Evolutionary conservation across 2,113 vertebrate species (phyloP).

Genomic region (Grallaria varia): DNA sequence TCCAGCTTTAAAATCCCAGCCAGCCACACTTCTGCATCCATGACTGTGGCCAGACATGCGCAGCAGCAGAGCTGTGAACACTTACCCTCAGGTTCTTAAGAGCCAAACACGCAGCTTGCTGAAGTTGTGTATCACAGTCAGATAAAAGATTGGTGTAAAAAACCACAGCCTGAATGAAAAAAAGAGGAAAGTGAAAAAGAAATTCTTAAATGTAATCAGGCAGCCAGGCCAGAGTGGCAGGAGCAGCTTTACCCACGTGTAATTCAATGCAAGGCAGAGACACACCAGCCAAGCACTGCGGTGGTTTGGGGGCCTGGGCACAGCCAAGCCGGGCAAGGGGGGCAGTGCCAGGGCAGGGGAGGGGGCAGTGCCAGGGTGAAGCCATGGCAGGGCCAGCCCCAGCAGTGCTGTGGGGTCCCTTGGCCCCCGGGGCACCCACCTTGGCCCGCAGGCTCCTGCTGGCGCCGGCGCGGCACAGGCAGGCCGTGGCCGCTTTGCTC

Average conservation of each 20-base stretch:
- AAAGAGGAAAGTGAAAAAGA: accelerated
- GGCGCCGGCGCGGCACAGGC: constrained; percentile 71
- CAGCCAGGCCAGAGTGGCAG: background rate
- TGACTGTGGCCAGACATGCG: background rate
- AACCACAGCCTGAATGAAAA: constrained; percentile 76
- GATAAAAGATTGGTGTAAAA: constrained; percentile 82
- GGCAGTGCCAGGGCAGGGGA: accelerated
- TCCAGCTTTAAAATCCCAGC: background rate
- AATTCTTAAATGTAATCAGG: accelerated
- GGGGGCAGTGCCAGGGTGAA: no score
- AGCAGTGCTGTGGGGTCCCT: no score
- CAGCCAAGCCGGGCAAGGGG: accelerated
- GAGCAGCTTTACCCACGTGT: background rate
- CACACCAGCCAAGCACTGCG: background rate
- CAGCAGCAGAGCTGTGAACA: background rate
- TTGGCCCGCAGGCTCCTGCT: constrained; percentile 75
- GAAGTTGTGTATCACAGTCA: constrained; percentile 65
- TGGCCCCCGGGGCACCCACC: background rate
- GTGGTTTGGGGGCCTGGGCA: accelerated
- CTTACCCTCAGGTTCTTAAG: constrained; percentile 88
- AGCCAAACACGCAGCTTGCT: constrained; percentile 85
- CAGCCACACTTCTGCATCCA: background rate
- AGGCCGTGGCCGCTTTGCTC: constrained; percentile 74
- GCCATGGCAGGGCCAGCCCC: no score
- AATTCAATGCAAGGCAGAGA: accelerated